Evolutionary conservation across 2,113 vertebrate genomes (phyloP).

Genomic region (Ramphastos sulfuratus): DNA sequence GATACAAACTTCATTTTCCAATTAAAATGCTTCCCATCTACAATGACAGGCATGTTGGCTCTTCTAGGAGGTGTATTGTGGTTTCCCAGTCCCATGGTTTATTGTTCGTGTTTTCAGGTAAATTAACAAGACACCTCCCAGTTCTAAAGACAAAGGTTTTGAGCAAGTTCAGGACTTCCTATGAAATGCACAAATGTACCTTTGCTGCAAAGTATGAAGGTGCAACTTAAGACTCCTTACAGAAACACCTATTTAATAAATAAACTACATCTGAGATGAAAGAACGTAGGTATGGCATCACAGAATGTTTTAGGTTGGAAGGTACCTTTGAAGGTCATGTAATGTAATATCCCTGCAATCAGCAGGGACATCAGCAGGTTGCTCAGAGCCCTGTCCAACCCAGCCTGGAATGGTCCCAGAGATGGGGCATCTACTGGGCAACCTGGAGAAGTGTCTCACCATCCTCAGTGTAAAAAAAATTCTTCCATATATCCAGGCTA

Average conservation of each 20-base stretch:
- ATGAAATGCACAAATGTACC: background rate
- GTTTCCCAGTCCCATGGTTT: background rate
- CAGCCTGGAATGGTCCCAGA: too few relatives aligned
- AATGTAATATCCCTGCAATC: too few relatives aligned
- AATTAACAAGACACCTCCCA: background rate
- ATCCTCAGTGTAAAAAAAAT: too few relatives aligned
- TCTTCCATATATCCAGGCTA: too few relatives aligned
- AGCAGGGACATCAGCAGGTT: too few relatives aligned
- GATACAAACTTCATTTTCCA: background rate
- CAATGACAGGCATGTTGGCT: background rate
- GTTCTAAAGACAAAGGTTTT: background rate
- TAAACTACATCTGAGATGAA: background rate
- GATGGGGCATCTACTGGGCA: too few relatives aligned
- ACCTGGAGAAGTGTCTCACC: too few relatives aligned
- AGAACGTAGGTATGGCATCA: background rate
- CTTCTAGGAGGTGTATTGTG: background rate
- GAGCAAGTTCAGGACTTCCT: background rate
- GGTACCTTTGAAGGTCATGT: too few relatives aligned
- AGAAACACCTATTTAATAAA: background rate
- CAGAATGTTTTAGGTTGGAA: too few relatives aligned
- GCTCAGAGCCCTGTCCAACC: too few relatives aligned
- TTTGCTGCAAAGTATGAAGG: background rate
- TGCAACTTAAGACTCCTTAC: fast-evolving
- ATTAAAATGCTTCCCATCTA: background rate
- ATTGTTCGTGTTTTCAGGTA: background rate